These are phyloP conservation scores for Acipenser ruthenus DNA, from an alignment of 2,797 vertebrate species.

Conservation along the genomic window DNA sequence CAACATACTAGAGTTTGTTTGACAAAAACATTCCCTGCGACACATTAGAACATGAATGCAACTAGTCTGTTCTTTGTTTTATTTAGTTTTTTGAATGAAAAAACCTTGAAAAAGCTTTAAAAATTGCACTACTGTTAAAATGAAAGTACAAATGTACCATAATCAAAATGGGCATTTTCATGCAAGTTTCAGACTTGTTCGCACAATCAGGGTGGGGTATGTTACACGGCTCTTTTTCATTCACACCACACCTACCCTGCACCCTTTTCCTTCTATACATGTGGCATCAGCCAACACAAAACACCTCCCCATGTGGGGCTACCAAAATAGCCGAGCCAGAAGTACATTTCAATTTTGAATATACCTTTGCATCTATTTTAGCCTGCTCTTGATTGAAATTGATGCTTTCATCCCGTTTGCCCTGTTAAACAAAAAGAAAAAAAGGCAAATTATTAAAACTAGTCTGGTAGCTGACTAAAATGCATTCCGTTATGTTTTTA, in stretches of 20 bases:
- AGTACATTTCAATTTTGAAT: background rate
- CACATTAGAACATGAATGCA: too few species aligned
- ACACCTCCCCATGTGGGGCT: background rate
- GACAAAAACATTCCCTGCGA: too few species aligned
- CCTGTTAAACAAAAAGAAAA: slow-evolving; percentile 38
- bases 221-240: background rate
- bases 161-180: too few species aligned
- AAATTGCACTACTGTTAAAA: background rate
- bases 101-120: background rate
- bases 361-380: slow-evolving; percentile 70
- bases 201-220: background rate
- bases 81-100: too few species aligned
- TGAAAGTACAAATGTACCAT: too few species aligned
- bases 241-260: too few species aligned
- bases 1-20: too few species aligned
- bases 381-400: slow-evolving; percentile 58
- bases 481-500: slow-evolving; percentile 4
- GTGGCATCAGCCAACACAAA: background rate
- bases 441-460: background rate
- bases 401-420: slow-evolving; percentile 66
- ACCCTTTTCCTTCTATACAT: too few species aligned
- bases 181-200: too few species aligned
- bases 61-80: too few species aligned
- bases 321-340: background rate
- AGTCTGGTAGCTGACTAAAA: background rate